Evolutionary conservation across 2,888 invertebrate genomes (phyloP).

Genomic region (Patella caerulea): DNA sequence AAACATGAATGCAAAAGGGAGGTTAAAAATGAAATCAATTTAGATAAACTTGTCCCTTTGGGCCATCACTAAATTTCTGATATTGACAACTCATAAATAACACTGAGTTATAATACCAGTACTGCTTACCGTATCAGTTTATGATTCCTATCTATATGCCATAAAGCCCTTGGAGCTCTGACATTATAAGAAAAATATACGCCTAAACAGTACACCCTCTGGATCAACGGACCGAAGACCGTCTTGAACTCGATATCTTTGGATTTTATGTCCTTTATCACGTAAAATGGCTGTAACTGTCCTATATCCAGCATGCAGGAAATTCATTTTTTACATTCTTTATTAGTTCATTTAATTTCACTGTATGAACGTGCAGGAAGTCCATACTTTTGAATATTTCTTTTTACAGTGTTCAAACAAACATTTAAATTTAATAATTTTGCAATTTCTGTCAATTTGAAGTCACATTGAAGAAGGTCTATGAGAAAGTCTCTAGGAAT

Average conservation of each 20-base stretch:
- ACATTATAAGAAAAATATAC: not conserved
- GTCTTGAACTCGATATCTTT: not conserved
- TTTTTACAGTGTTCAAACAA: not conserved
- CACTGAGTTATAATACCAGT: not conserved
- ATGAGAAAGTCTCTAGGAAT: not conserved
- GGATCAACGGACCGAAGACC: constrained; percentile 25
- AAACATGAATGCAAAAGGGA: too few species aligned
- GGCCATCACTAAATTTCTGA: too few species aligned
- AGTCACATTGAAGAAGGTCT: not conserved
- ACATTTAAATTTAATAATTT: not conserved
- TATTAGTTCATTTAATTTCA: not conserved
- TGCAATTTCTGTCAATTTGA: not conserved
- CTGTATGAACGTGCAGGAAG: not conserved
- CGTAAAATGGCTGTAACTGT: not conserved
- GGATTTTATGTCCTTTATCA: not conserved
- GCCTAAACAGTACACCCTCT: constrained; percentile 1
- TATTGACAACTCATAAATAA: too few species aligned
- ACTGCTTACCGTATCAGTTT: not conserved
- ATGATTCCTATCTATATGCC: not conserved
- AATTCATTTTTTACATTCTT: not conserved
- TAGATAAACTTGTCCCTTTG: too few species aligned
- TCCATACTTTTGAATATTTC: not conserved
- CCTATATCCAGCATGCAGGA: not conserved
- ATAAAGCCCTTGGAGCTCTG: not conserved
- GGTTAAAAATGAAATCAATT: too few species aligned